These are phyloP conservation scores for Polypedilum pembai DNA, from an alignment of 1,140 invertebrate species.

Conservation along the genomic window DNA sequence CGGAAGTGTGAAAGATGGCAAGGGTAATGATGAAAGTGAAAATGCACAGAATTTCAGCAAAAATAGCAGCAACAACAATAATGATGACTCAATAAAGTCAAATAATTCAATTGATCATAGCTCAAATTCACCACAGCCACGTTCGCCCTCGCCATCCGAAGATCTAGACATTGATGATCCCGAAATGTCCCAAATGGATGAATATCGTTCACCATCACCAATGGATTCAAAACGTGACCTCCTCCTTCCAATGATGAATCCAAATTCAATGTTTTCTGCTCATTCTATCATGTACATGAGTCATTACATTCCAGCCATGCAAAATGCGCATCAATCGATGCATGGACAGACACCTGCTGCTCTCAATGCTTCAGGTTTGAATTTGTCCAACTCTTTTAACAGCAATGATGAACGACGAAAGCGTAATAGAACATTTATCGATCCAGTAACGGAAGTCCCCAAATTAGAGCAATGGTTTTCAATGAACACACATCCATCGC, in stretches of 20 bases:
- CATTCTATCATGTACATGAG: conserved; percentile 88
- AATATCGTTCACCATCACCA: conserved; percentile 42
- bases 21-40: not conserved
- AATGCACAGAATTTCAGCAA: not conserved
- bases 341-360: conserved; percentile 42
- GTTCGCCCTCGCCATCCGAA: conserved; percentile 41
- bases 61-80: conserved; percentile 29
- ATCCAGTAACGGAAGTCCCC: conserved; percentile 95
- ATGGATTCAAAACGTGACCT: conserved; percentile 39
- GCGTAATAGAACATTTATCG: conserved; percentile 96
- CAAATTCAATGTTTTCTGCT: conserved; percentile 70
- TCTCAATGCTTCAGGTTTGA: conserved; percentile 47
- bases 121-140: conserved; percentile 35
- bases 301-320: conserved; percentile 65
- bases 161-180: conserved; percentile 44
- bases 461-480: conserved; percentile 94
- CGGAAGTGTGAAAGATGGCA: conserved; percentile 26
- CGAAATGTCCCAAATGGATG: conserved; percentile 40
- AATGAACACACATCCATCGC: conserved; percentile 95
- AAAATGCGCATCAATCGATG: conserved; percentile 39
- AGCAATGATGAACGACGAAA: conserved; percentile 77
- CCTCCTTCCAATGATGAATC: conserved; percentile 61
- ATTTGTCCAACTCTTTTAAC: conserved; percentile 52
- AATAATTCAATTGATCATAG: conserved; percentile 29
- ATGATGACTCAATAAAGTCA: conserved; percentile 7